Conservation (phyloP, 2,113 vertebrate genomes). For the Mormyrus lacerda region DNA sequence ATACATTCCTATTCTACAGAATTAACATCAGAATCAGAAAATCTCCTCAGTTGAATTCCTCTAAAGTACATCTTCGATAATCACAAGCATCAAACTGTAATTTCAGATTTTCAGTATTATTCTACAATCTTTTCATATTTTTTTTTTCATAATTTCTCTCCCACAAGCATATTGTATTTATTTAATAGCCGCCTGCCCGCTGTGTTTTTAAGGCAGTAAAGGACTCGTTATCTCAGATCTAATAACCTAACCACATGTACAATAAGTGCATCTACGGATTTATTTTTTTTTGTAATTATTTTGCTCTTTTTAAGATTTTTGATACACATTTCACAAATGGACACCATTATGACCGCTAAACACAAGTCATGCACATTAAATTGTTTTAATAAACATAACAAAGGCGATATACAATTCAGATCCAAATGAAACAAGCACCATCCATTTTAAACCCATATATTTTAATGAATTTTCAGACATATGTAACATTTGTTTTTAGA, state of each 20-base stretch:
- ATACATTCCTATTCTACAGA: constrained; percentile 98
- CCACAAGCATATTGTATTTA: constrained; percentile 65
- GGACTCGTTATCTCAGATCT: constrained; percentile 72
- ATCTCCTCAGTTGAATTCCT: constrained; percentile 84
- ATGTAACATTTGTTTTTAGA: constrained; percentile 65
- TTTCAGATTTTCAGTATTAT: constrained; percentile 71
- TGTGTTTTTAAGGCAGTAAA: constrained; percentile 61
- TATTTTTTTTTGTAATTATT: constrained; percentile 52
- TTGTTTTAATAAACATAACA: constrained; percentile 86
- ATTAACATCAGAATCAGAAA: constrained; percentile 84
- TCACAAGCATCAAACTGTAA: constrained; percentile 84
- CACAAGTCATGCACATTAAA: constrained; percentile 92
- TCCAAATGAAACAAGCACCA: constrained; percentile 80
- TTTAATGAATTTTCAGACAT: constrained; percentile 80
- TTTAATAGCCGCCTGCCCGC: constrained; percentile 64
- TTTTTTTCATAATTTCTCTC: constrained; percentile 58
- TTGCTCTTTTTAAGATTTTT: constrained; percentile 62
- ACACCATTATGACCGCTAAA: constrained; percentile 91
- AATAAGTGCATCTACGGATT: constrained; percentile 91
- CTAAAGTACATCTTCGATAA: constrained; percentile 86
- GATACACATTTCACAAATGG: constrained; percentile 86
- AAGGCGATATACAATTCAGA: constrained; percentile 92
- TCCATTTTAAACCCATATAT: constrained; percentile 82
- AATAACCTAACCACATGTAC: constrained; percentile 82
- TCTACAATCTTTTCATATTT: constrained; percentile 65